Evolutionary conservation across 2,113 vertebrate genomes (phyloP).

Genomic region (Rhea pennata): DNA sequence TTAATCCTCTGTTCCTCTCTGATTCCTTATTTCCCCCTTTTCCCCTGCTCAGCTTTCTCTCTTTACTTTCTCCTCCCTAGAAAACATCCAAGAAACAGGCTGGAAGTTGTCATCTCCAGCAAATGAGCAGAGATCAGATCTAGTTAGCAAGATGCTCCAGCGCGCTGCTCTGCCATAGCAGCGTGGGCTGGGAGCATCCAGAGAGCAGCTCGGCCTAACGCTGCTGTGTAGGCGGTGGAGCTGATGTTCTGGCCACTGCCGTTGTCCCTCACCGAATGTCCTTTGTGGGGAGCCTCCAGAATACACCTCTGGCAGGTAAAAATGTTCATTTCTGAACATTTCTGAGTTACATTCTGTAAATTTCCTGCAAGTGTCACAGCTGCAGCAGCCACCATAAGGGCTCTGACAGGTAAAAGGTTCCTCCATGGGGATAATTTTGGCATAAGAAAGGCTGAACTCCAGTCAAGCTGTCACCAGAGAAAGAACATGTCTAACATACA

Average conservation of each 20-base stretch:
- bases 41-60: background rate
- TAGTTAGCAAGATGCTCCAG: background rate
- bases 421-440: background rate
- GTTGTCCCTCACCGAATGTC: background rate
- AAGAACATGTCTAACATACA: background rate
- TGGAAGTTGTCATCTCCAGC: background rate
- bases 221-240: rapidly evolving
- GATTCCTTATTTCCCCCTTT: background rate
- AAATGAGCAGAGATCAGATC: background rate
- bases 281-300: background rate
- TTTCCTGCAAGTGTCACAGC: background rate
- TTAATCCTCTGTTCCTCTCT: background rate
- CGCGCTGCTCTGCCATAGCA: background rate
- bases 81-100: background rate
- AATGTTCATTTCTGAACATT: background rate
- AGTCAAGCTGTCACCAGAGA: background rate
- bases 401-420: background rate
- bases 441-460: background rate
- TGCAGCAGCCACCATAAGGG: background rate
- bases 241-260: background rate
- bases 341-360: background rate
- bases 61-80: background rate
- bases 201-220: background rate
- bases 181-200: background rate
- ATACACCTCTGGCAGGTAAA: background rate